Conservation (phyloP, 2,888 invertebrate species). For the Timema podura region DNA sequence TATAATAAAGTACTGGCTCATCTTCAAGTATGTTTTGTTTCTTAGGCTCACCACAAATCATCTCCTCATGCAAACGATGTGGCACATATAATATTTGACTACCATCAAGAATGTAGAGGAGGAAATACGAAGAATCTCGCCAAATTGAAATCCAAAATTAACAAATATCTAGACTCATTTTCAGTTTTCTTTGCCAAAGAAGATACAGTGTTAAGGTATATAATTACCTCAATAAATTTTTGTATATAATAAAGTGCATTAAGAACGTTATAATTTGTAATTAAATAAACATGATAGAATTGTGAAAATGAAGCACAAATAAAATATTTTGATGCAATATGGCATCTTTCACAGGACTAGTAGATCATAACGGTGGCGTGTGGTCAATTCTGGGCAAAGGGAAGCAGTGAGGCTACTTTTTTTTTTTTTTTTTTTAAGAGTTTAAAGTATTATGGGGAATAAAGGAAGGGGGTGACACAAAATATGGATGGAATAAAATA, state of each 20-base stretch:
- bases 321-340: too few species aligned
- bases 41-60: conserved; percentile 73
- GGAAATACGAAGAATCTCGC: conserved; percentile 75
- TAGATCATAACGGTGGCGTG: too few species aligned
- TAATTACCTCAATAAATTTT: neutral
- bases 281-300: too few species aligned
- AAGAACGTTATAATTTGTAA: neutral
- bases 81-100: conserved; percentile 90
- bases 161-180: conserved; percentile 67
- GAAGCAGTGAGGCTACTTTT: too few species aligned
- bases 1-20: too few species aligned
- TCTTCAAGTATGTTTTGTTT: conserved; percentile 30
- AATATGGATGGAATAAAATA: too few species aligned
- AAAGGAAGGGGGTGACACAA: too few species aligned
- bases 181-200: conserved; percentile 66
- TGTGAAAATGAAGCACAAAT: too few species aligned
- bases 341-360: too few species aligned
- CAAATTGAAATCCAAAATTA: conserved; percentile 76
- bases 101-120: conserved; percentile 88
- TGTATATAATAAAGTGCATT: neutral
- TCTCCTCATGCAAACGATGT: conserved; percentile 73
- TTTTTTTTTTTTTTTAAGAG: too few species aligned
- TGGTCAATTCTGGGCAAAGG: too few species aligned
- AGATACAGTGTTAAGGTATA: conserved; percentile 44
- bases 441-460: too few species aligned